Conservation (phyloP, 2,888 invertebrate genomes). For the Plutella xylostella region DNA sequence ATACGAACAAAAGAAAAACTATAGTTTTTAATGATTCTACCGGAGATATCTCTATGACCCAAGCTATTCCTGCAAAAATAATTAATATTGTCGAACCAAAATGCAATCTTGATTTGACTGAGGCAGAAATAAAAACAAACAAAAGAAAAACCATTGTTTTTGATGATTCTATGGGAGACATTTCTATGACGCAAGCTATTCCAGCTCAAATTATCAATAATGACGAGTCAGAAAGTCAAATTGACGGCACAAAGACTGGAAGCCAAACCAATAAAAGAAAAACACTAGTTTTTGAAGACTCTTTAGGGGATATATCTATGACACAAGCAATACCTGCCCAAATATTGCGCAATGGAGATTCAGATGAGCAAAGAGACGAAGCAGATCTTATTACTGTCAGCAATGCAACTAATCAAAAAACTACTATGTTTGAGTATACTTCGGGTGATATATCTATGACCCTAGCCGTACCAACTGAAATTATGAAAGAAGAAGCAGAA, state of each 20-base stretch:
- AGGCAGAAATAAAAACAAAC: background rate
- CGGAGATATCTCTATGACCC: conserved; percentile 27
- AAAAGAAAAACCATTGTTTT: conserved; percentile 21
- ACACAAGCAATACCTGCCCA: background rate
- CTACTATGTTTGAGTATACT: no score
- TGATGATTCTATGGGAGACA: conserved; percentile 19
- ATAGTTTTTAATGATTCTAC: conserved; percentile 22
- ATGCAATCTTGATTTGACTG: background rate
- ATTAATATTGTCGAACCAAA: background rate
- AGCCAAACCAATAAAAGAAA: background rate
- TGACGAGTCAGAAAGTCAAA: conserved; percentile 1
- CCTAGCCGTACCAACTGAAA: no score
- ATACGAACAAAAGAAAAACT: conserved; percentile 18
- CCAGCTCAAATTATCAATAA: conserved; percentile 17
- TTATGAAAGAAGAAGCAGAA: no score
- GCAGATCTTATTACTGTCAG: no score
- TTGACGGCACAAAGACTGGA: background rate
- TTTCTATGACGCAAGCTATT: conserved; percentile 29
- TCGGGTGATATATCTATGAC: no score
- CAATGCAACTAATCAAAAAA: no score
- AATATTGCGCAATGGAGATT: background rate
- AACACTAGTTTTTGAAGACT: background rate
- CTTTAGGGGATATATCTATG: background rate
- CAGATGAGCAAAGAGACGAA: no score
- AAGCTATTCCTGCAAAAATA: conserved; percentile 19